Base-by-base conservation (phyloP, 2,797 vertebrate species). In the Aphelocoma californica region DNA sequence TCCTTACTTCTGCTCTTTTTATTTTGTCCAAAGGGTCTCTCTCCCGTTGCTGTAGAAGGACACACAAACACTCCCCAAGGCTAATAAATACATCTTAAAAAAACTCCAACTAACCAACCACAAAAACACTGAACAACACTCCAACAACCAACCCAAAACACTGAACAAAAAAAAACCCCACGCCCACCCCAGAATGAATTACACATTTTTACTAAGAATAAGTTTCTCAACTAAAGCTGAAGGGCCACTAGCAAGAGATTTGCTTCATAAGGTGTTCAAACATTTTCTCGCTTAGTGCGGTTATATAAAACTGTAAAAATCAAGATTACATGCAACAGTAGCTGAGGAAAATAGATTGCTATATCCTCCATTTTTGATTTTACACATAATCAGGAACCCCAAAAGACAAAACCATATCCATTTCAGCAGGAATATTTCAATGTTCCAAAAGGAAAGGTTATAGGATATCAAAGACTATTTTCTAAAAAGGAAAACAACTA, bases 341-440 rank as follows among this genome's bases (percentile, higher is more conserved):
- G 18, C 79, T 94, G 81, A 77, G 90, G 62, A 92, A 95, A 94
- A 96, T 51, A 97, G 88, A 96, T 85, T 88, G 56, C 23, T 89
- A 58, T 58, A 90, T 65, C 57, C 40, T 29, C 69, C 10, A 74
- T 58, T 94, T 93, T 75, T 86, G 28, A 94, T 96, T 92, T 96
- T 90, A 84, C 73, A 82, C 80, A 54, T 90, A 85, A 90, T 93
- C 64, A 81, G 58, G 91, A 91, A 42, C 1, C 1, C n/a, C 62
- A 53, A 88, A 86, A 88, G 44, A 80, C 50, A 84, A 90, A 92
- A 70, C 14, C 23, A 48, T 32, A 91, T 9, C 42, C 15, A 44
- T 71, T 86, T 66, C 61, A 79, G 65, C 40, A 77, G 40, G 44
- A 90, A 47, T 26, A 74, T 38, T 62, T 34, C n/a, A 42, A 11